Evolutionary conservation across 53 echinoderm and acorn worm genomes (phyloP).

Genomic region (Antedon mediterranea): DNA sequence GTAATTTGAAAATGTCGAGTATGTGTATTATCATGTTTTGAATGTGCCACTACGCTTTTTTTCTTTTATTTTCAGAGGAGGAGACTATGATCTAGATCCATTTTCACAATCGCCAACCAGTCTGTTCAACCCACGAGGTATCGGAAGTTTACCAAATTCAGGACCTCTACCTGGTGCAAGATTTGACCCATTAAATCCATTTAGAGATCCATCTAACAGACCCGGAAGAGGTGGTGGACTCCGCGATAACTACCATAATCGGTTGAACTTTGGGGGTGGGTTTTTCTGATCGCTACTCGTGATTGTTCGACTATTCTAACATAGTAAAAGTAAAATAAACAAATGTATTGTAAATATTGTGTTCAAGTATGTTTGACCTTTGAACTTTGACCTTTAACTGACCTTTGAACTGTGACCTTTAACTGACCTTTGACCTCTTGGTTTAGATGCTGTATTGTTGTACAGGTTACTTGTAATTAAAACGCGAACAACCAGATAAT

Average conservation of each 20-base stretch:
- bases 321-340: no score
- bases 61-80: conserved; percentile 61
- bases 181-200: conserved; percentile 29
- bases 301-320: no score
- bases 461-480: no score
- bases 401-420: no score
- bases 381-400: no score
- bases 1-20: no score
- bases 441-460: no score
- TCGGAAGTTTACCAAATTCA: conserved; percentile 16
- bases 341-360: no score
- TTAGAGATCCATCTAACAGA: conserved; percentile 25
- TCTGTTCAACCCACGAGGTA: not conserved
- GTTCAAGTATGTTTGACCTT: no score
- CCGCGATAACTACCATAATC: conserved; percentile 3
- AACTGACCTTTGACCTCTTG: no score
- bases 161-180: conserved; percentile 34
- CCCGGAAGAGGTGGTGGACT: conserved; percentile 45
- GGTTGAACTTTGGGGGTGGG: not conserved
- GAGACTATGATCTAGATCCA: conserved; percentile 72
- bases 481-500: no score
- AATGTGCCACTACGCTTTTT: not conserved
- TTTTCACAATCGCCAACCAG: conserved; percentile 13
- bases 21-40: not conserved
- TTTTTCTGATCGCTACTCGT: no score